A percentile compares a stretch with the other conserved stretches of the same genome.
Conservation (phyloP, 1,140 invertebrate genomes). For the Brachionus asplanchnoidis region DNA sequence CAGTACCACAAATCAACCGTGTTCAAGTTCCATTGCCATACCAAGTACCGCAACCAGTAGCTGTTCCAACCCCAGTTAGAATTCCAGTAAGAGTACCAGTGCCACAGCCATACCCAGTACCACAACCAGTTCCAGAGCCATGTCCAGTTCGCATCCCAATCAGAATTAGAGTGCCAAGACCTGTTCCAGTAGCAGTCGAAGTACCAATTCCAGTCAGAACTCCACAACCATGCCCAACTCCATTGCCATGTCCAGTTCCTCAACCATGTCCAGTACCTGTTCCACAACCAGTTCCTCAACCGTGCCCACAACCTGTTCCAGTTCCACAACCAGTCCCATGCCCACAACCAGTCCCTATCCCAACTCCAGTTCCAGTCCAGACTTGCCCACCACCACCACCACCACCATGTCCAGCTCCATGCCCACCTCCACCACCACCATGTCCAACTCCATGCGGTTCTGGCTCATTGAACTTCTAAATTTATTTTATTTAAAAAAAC, state of each 20-base stretch:
- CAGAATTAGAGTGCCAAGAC: conserved; percentile 19
- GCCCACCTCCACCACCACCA: not conserved
- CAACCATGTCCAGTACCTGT: not conserved
- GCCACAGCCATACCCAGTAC: conserved; percentile 17
- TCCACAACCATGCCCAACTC: not conserved
- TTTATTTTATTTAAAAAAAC: not conserved
- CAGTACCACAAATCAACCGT: not conserved
- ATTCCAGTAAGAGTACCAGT: conserved; percentile 28
- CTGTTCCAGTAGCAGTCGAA: not conserved
- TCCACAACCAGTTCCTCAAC: not conserved
- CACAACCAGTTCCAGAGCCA: not conserved
- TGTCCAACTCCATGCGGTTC: not conserved
- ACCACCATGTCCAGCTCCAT: not conserved
- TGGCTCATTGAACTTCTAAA: not conserved
- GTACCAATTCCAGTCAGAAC: not conserved
- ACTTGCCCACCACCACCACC: not conserved
- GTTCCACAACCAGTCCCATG: not conserved
- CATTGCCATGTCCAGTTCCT: not conserved
- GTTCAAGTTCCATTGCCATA: not conserved
- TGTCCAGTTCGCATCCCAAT: not conserved
- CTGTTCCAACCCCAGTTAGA: not conserved
- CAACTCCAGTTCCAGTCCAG: not conserved
- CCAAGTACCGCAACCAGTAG: not conserved
- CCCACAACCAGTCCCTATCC: not conserved
- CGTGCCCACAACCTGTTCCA: not conserved